phyloP scores from a whole-genome alignment of 2,888 invertebrate genomes.

The Amphipoea lucens region DNA sequence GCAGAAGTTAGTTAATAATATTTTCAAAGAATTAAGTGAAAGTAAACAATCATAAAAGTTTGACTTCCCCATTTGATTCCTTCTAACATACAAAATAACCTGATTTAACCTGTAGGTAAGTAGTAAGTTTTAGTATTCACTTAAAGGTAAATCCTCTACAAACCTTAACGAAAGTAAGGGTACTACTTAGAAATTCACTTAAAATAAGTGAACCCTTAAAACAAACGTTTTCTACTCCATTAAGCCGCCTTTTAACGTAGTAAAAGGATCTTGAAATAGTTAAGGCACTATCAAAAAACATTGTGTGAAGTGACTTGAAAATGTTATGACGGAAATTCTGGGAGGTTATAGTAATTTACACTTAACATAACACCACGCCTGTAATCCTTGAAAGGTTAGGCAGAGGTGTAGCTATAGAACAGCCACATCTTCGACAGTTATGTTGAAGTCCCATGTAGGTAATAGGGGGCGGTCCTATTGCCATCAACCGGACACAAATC shows the following conservation, averaged over 20 bases:
- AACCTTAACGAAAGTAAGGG: constrained; percentile 40
- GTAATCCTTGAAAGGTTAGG: background rate
- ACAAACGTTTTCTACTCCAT: constrained; percentile 57
- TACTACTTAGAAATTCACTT: constrained; percentile 52
- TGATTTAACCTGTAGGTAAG: constrained; percentile 28
- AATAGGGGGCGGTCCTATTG: background rate
- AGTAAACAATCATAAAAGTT: background rate
- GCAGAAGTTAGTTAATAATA: background rate
- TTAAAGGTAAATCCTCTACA: constrained; percentile 43
- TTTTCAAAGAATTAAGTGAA: background rate
- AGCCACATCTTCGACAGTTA: background rate
- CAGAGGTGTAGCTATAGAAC: background rate
- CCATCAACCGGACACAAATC: background rate
- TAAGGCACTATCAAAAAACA: constrained; percentile 47
- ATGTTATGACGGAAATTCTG: background rate
- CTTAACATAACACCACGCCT: background rate
- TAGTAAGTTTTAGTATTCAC: constrained; percentile 39
- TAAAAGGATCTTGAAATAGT: constrained; percentile 54
- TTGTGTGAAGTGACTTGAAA: background rate
- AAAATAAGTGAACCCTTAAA: constrained; percentile 61
- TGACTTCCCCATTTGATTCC: background rate
- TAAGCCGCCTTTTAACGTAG: constrained; percentile 54
- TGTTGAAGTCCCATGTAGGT: background rate
- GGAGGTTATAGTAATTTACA: background rate
- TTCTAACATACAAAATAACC: constrained; percentile 1